These are phyloP conservation scores for Pelmatolapia mariae DNA, from an alignment of 2,113 vertebrate species.

Conservation along the genomic window DNA sequence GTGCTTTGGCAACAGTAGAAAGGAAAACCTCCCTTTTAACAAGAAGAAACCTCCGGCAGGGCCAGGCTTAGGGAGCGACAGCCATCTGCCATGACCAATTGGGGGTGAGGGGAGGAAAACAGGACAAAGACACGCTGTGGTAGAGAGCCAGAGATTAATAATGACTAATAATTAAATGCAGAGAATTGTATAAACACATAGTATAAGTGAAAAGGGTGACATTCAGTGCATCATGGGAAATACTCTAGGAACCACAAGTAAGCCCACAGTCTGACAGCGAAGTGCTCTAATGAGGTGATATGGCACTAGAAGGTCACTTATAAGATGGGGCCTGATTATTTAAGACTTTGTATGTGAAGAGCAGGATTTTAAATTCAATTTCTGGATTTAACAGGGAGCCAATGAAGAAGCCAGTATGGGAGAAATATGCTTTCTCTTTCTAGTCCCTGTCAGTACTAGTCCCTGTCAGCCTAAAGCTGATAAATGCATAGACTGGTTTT, in stretches of 20 bases:
- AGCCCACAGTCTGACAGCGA: not conserved
- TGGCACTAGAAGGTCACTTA: not conserved
- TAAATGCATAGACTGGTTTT: not conserved
- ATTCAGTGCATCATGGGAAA: not conserved
- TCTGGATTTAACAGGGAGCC: not conserved
- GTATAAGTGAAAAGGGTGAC: not conserved
- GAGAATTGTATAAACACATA: not conserved
- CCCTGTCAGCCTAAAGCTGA: not conserved
- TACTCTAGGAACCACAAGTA: not conserved
- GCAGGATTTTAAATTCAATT: not conserved
- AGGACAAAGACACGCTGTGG: not conserved
- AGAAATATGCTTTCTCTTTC: not conserved
- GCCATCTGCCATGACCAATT: not conserved
- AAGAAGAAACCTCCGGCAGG: not conserved
- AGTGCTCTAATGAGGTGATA: not conserved
- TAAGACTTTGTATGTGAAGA: not conserved
- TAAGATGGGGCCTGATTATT: not conserved
- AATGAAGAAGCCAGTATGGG: not conserved
- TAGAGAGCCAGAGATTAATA: not conserved
- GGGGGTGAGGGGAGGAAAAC: not conserved
- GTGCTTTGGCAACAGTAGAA: not conserved
- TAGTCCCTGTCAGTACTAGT: not conserved
- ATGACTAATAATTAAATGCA: not conserved
- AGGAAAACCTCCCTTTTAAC: not conserved
- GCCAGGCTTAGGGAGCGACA: not conserved